Conservation (phyloP, 2,797 vertebrate species). For the Thalassophryne amazonica region DNA sequence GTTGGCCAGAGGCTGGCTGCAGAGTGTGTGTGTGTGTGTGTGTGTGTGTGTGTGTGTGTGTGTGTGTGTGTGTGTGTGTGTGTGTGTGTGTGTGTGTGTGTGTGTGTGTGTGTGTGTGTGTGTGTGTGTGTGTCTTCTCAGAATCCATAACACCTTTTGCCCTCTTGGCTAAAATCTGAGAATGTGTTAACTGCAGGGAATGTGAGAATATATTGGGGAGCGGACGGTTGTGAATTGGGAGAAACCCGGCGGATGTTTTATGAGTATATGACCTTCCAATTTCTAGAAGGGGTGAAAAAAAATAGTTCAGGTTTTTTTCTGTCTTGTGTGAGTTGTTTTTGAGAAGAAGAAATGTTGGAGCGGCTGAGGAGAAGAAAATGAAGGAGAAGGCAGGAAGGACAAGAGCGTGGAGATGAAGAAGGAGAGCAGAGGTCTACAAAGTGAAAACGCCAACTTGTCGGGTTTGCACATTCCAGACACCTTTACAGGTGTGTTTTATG, state of each 20-base stretch:
- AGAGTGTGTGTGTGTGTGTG: constrained; percentile 1
- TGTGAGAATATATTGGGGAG: constrained; percentile 62
- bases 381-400: too few species aligned
- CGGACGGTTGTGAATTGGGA: constrained; percentile 31
- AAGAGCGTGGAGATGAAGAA: too few species aligned
- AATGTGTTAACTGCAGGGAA: constrained; percentile 65
- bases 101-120: constrained; percentile 10
- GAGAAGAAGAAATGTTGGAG: neutral
- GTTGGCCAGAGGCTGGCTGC: constrained; percentile 16
- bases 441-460: too few species aligned
- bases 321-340: neutral
- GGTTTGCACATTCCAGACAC: too few species aligned
- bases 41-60: constrained; percentile 7
- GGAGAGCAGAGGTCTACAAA: too few species aligned
- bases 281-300: constrained; percentile 17
- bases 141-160: constrained; percentile 55
- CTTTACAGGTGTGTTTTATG: too few species aligned
- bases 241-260: constrained; percentile 51
- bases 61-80: constrained; percentile 14
- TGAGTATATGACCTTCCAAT: constrained; percentile 23
- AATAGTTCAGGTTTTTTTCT: neutral
- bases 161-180: constrained; percentile 62
- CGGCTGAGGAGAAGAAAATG: neutral
- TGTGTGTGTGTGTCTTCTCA: constrained; percentile 27
- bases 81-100: neutral